Evolutionary conservation across 2,888 invertebrate species (phyloP), one percentile per base, ranked within the genome.

Genomic region (Brenthis hecate): DNA sequence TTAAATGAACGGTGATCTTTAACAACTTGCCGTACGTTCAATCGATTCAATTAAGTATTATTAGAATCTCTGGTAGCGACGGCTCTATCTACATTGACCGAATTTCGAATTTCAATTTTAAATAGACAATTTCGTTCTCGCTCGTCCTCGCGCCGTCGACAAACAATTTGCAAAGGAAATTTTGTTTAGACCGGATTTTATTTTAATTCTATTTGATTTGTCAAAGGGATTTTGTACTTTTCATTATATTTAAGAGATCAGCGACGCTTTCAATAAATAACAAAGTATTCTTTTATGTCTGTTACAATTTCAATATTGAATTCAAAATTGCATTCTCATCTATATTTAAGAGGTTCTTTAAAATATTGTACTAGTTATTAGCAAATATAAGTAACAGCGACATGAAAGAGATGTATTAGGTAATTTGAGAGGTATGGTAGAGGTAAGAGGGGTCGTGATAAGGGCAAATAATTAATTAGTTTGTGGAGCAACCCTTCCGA

Each of bases 391-490:
- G 6, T 11, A 43, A 43, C 14, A 13, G 19, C 14, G 6, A 28
- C 56, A 23, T 23, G 19, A 56, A 56, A 56, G 32, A 16, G 56
- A 28, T 32, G 3, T 36, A 8, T 19, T 14, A 23, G 58, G 23
- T 6, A 48, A 58, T 48, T 13, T 13, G 23, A 48, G 48, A 58
- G 13, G n/a, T n/a, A n/a, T n/a, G 16, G 3, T 13, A 13, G 13
- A 19, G 16, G 13, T 16, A 11, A n/a, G 43, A 16, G 13, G 48
- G 56, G 47, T 55, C 55, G 28, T 6, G 32, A 56, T 67, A 13
- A 50, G 36, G 56, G 47, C 51, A 54, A 58, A 66, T 68, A 65
- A 60, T 68, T 64, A 57, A 57, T 60, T 50, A 53, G 50, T 6
- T 32, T 13, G 65, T 2, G 28, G 19, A 11, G 23, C 16, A 47